Conservation (phyloP, 2,797 vertebrate genomes). For the Argya squamiceps region DNA sequence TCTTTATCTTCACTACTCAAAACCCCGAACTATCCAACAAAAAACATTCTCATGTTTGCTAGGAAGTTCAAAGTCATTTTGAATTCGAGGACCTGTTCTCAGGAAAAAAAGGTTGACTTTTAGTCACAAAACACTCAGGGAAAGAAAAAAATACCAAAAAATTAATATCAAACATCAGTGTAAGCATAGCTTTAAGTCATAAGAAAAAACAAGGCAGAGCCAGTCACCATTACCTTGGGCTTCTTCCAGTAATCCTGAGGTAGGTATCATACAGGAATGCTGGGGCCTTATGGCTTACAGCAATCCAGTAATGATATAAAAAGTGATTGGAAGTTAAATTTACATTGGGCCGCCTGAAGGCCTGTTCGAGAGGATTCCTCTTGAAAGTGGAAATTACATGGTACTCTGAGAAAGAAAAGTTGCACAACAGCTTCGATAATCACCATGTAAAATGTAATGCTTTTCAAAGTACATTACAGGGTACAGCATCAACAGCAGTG, state of each 20-base stretch:
- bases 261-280: conserved; percentile 99
- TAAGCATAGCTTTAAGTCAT: conserved; percentile 71
- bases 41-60: conserved; percentile 36
- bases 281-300: conserved; percentile 99
- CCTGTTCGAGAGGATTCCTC: conserved; percentile 99
- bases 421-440: conserved; percentile 81
- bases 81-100: conserved; percentile 66
- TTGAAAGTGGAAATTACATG: conserved; percentile 99
- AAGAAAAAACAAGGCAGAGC: conserved; percentile 79
- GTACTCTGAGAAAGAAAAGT: conserved; percentile 98
- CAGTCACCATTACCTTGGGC: conserved; percentile 95
- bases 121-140: conserved; percentile 50
- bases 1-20: conserved; percentile 38
- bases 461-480: conserved; percentile 42
- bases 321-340: conserved; percentile 99
- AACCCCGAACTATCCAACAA: conserved; percentile 34
- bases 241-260: conserved; percentile 99
- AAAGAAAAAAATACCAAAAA: neutral
- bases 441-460: conserved; percentile 72
- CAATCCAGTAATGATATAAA: conserved; percentile 99
- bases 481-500: neutral
- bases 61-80: conserved; percentile 43
- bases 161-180: conserved; percentile 30
- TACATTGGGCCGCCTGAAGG: conserved; percentile 99
- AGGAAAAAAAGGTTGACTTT: conserved; percentile 15